A percentile compares a stretch with the other conserved stretches of the same genome.
Conservation (phyloP, 2,113 vertebrate genomes). For the Dicentrarchus labrax region DNA sequence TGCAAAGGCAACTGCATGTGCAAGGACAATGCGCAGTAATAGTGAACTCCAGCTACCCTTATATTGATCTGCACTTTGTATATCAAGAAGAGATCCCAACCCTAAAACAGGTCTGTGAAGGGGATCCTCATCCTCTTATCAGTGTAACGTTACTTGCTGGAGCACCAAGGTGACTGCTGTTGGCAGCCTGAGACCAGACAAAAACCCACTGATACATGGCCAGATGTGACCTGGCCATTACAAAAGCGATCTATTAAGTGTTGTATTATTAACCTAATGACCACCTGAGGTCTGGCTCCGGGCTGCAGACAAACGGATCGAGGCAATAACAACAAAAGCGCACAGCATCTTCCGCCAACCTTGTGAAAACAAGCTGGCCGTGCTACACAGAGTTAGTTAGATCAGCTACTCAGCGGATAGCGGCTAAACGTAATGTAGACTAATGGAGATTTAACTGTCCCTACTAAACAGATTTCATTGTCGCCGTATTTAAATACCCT, state of each 20-base stretch:
- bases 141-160: conserved; percentile 4
- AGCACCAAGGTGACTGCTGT: conserved; percentile 65
- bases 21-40: neutral
- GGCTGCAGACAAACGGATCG: conserved; percentile 3
- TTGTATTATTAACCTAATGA: neutral
- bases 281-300: neutral
- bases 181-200: neutral
- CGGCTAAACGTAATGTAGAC: neutral
- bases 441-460: neutral
- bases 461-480: neutral
- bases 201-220: neutral
- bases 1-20: neutral
- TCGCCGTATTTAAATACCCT: conserved; percentile 52
- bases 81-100: neutral
- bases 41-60: neutral
- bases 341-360: conserved; percentile 45
- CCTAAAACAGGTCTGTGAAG: neutral
- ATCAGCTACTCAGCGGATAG: neutral
- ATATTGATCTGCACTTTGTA: neutral
- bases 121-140: neutral
- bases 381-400: neutral
- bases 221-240: neutral
- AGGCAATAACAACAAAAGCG: conserved; percentile 42
- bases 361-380: conserved; percentile 15
- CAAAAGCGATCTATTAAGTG: neutral